A percentile compares a stretch with the other conserved stretches of the same genome.
Evolutionary conservation across 2,888 invertebrate species (phyloP).

Genomic region (Tachystola acroxantha): DNA sequence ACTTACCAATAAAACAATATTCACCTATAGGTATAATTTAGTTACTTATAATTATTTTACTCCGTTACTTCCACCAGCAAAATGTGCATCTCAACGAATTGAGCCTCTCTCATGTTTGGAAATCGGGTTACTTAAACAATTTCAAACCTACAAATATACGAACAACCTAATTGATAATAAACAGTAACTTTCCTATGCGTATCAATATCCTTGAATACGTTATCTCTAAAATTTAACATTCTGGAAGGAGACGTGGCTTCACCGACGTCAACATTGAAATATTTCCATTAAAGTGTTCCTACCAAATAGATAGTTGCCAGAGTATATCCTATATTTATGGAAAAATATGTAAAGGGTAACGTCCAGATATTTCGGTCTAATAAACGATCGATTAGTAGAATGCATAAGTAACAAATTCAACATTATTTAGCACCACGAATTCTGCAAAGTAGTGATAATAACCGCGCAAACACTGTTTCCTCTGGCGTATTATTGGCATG

Average conservation of each 20-base stretch:
- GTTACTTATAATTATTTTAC: no score
- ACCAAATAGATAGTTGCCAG: no score
- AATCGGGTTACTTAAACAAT: no score
- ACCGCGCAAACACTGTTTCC: slow-evolving; percentile 1
- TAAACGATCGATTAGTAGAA: background rate
- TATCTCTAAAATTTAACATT: background rate
- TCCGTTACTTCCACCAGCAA: no score
- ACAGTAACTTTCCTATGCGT: slow-evolving; percentile 5
- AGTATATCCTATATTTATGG: background rate
- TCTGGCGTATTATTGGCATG: background rate
- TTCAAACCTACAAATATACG: no score
- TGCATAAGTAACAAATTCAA: background rate
- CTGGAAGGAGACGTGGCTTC: background rate
- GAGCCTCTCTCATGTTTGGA: no score
- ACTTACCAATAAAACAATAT: no score
- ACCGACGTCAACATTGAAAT: slow-evolving; percentile 2
- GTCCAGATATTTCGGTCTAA: background rate
- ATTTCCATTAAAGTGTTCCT: no score
- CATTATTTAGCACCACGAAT: background rate
- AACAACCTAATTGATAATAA: slow-evolving; percentile 2
- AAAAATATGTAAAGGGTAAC: background rate
- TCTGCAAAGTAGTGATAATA: background rate
- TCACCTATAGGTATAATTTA: no score
- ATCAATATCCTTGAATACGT: slow-evolving; percentile 3
- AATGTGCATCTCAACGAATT: no score